Evolutionary conservation across 2,113 vertebrate species (phyloP).

Genomic region (Vombatus ursinus): DNA sequence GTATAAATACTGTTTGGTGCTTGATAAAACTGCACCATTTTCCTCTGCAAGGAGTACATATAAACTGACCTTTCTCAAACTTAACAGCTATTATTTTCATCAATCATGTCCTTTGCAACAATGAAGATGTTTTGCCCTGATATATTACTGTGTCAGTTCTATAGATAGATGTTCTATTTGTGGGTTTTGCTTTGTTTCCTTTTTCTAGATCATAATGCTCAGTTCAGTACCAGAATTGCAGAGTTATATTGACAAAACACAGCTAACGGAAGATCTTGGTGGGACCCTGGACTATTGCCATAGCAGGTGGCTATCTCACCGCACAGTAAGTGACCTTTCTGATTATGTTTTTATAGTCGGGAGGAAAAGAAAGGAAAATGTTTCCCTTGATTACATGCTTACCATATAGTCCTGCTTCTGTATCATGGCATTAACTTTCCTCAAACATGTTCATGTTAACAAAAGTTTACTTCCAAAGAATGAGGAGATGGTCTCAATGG

Average conservation of each 20-base stretch:
- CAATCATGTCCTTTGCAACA: background rate
- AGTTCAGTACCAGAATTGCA: constrained; percentile 96
- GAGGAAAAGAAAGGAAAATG: accelerated
- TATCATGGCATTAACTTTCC: constrained; percentile 46
- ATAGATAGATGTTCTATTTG: background rate
- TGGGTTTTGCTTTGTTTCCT: background rate
- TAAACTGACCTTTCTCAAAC: background rate
- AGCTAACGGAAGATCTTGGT: constrained; percentile 96
- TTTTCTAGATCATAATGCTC: constrained; percentile 96
- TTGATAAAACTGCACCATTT: accelerated
- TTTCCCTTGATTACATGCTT: accelerated
- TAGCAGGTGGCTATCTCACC: constrained; percentile 93
- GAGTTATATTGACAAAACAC: constrained; percentile 93
- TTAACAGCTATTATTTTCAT: accelerated
- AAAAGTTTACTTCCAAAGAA: constrained; percentile 62
- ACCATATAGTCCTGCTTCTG: background rate
- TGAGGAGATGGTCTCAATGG: constrained; percentile 79
- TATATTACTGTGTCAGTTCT: background rate
- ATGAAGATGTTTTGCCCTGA: accelerated
- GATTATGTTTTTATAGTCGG: background rate
- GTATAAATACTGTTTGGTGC: accelerated
- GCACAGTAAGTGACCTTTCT: constrained; percentile 88
- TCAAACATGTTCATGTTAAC: constrained; percentile 58
- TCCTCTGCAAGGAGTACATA: background rate
- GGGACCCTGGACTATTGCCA: constrained; percentile 97